phyloP scores from a whole-genome alignment of 2,113 vertebrate species.

The Dasypus novemcinctus region DNA sequence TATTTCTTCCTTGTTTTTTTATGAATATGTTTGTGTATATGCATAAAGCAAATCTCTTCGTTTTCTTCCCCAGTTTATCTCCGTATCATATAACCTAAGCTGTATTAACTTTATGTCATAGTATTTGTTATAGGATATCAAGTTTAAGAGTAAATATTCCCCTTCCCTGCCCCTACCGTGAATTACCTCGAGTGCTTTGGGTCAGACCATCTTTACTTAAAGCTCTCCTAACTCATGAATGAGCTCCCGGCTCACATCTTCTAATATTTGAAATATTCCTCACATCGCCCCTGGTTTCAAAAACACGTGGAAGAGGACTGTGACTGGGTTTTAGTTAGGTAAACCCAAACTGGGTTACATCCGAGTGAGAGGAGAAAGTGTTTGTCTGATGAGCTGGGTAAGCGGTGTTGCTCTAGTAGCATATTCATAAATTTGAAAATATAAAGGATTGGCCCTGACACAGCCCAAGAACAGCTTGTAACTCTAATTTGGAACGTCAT shows the following conservation, averaged over 20 bases:
- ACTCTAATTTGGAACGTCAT: conserved; percentile 34
- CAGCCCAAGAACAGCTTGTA: conserved; percentile 25
- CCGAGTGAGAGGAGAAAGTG: background rate
- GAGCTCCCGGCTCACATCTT: background rate
- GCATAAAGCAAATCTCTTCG: no score
- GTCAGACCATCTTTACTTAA: background rate
- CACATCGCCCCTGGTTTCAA: background rate
- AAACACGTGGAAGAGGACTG: background rate
- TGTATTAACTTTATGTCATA: no score
- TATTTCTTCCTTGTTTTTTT: no score
- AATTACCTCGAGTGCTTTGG: background rate
- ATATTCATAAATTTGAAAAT: background rate
- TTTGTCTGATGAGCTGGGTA: background rate
- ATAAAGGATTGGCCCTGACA: background rate
- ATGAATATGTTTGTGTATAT: no score
- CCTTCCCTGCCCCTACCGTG: background rate
- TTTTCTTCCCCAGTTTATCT: no score
- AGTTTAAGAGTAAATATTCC: no score
- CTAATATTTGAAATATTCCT: background rate
- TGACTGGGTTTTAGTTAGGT: background rate
- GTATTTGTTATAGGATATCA: no score
- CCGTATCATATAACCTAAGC: no score
- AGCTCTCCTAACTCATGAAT: background rate
- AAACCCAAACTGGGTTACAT: background rate
- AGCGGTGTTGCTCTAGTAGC: background rate